phyloP scores from a whole-genome alignment of 2,888 invertebrate species.

The Parthenolecanium corni region DNA sequence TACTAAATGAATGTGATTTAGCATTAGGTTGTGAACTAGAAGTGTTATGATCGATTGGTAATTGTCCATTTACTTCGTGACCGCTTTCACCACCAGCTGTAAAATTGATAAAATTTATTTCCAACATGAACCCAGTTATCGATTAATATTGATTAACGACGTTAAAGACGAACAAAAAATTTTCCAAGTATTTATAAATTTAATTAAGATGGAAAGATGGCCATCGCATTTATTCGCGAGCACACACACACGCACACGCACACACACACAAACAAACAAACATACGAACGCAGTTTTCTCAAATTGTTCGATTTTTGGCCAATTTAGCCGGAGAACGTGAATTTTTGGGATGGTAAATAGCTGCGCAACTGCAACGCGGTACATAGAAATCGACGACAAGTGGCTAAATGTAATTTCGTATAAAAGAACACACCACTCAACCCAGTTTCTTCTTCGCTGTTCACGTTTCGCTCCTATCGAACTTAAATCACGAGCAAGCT shows the following conservation, averaged over 20 bases:
- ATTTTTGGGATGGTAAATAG: too few species aligned
- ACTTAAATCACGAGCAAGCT: slow-evolving; percentile 1
- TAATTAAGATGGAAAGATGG: too few species aligned
- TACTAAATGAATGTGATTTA: slow-evolving; percentile 11
- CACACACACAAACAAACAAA: too few species aligned
- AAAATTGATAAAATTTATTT: slow-evolving; percentile 7
- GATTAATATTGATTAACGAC: too few species aligned
- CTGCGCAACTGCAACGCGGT: too few species aligned
- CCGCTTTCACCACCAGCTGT: slow-evolving; percentile 17
- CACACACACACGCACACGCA: too few species aligned
- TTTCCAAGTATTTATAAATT: too few species aligned
- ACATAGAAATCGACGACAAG: too few species aligned
- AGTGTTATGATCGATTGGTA: slow-evolving; percentile 5
- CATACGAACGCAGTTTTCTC: too few species aligned
- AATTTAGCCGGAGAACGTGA: too few species aligned
- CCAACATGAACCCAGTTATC: not conserved
- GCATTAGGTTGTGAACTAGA: slow-evolving; percentile 10
- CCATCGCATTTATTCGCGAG: too few species aligned
- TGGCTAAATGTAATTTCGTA: not conserved
- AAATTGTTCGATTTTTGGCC: too few species aligned
- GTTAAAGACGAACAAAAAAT: not conserved
- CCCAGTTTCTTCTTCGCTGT: not conserved
- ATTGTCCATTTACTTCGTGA: slow-evolving; percentile 22
- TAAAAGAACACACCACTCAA: not conserved
- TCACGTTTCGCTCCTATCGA: not conserved